These are phyloP conservation scores for Malaclemys terrapin DNA, from an alignment of 2,113 vertebrate genomes.

Conservation along the genomic window DNA sequence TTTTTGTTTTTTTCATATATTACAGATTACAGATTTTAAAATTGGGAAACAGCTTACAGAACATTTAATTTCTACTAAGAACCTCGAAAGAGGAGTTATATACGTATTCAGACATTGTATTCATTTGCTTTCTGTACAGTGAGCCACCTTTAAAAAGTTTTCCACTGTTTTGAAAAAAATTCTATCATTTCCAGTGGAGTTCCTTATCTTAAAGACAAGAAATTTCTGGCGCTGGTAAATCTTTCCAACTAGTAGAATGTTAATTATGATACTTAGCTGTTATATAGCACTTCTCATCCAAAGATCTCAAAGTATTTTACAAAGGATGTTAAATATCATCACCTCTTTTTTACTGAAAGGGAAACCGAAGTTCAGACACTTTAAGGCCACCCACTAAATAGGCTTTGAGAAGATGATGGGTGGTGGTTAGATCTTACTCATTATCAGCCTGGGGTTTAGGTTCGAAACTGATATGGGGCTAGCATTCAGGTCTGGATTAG, in stretches of 20 bases:
- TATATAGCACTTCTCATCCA: fast-evolving
- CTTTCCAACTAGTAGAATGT: background rate
- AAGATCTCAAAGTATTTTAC: too few relatives aligned
- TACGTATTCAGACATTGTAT: background rate
- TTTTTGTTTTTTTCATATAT: background rate
- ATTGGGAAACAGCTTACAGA: fast-evolving
- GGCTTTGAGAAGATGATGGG: background rate
- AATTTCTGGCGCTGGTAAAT: background rate
- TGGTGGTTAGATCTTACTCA: too few relatives aligned
- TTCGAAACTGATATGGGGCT: too few relatives aligned
- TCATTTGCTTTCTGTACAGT: background rate
- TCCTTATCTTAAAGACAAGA: background rate
- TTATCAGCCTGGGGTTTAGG: too few relatives aligned
- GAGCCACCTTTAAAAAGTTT: background rate
- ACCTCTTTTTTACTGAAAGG: too few relatives aligned
- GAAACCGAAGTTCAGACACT: fast-evolving
- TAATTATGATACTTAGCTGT: background rate
- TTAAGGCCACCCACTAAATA: background rate
- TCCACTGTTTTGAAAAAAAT: background rate
- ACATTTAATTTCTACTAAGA: background rate
- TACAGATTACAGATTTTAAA: background rate
- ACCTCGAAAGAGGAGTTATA: background rate
- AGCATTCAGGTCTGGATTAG: too few relatives aligned
- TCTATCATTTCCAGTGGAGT: background rate
- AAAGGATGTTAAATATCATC: too few relatives aligned